Evolutionary conservation across 2,888 invertebrate species (phyloP).

Genomic region (Cordilura impudica): DNA sequence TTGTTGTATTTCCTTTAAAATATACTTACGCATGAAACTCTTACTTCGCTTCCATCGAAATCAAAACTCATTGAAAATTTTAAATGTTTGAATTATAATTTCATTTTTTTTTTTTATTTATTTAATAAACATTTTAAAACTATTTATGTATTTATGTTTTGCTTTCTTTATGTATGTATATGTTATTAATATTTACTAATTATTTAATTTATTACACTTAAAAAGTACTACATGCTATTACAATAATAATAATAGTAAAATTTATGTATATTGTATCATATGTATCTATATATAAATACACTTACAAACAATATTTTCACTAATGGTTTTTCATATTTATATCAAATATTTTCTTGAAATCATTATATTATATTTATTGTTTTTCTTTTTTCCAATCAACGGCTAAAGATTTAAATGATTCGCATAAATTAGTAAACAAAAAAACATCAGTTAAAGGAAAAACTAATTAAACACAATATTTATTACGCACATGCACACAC

Average conservation of each 20-base stretch:
- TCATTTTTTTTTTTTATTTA: constrained; percentile 33
- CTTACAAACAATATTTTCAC: constrained; percentile 58
- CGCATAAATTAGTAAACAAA: background rate
- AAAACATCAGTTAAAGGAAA: background rate
- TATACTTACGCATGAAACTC: background rate
- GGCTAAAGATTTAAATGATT: background rate
- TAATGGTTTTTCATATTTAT: constrained; percentile 31
- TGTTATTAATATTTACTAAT: constrained; percentile 57
- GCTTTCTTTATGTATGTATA: constrained; percentile 6
- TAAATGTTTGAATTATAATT: constrained; percentile 7
- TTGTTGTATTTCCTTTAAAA: too few relatives aligned
- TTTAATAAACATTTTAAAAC: constrained; percentile 60
- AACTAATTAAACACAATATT: background rate
- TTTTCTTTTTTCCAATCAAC: background rate
- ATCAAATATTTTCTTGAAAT: constrained; percentile 3
- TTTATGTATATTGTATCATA: constrained; percentile 27
- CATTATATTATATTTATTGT: background rate
- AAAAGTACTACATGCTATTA: constrained; percentile 49
- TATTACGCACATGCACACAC: background rate
- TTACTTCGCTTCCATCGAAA: background rate
- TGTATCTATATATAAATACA: too few relatives aligned
- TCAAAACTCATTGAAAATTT: background rate
- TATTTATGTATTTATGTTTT: constrained; percentile 29
- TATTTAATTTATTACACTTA: constrained; percentile 59
- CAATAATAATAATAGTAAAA: constrained; percentile 38